These are phyloP conservation scores for Mus spicilegus DNA, from an alignment of 2,113 vertebrate species.

Conservation along the genomic window DNA sequence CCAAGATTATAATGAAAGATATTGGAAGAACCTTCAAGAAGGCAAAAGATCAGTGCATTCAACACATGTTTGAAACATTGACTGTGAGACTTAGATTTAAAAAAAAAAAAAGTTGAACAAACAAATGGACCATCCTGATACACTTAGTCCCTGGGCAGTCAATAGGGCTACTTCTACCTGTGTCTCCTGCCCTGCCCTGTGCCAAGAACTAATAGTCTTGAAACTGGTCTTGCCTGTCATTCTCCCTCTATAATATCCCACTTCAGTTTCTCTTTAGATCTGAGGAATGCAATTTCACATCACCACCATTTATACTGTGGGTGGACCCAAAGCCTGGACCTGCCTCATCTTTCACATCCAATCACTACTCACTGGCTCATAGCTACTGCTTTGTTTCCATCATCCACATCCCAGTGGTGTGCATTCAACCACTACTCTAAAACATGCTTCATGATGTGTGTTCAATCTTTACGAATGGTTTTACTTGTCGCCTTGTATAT, in stretches of 20 bases:
- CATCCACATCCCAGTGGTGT: too few relatives aligned
- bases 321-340: neutral
- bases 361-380: neutral
- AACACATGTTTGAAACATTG: neutral
- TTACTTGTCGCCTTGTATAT: neutral
- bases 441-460: neutral
- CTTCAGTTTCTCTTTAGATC: neutral
- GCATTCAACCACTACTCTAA: neutral
- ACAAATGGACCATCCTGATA: neutral
- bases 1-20: constrained; percentile 6
- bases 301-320: neutral
- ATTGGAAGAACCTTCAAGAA: neutral
- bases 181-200: neutral
- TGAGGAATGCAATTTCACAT: neutral
- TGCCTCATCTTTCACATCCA: neutral
- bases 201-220: neutral
- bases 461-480: neutral
- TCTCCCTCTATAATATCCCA: neutral
- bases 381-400: neutral
- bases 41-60: neutral
- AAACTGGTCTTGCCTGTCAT: neutral
- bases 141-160: neutral
- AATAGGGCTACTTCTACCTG: neutral
- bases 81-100: neutral
- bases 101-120: neutral